A percentile compares a stretch with the other conserved stretches of the same genome.
phyloP scores from a whole-genome alignment of 2,888 invertebrate species.

The Leptinotarsa rubiginosa region DNA sequence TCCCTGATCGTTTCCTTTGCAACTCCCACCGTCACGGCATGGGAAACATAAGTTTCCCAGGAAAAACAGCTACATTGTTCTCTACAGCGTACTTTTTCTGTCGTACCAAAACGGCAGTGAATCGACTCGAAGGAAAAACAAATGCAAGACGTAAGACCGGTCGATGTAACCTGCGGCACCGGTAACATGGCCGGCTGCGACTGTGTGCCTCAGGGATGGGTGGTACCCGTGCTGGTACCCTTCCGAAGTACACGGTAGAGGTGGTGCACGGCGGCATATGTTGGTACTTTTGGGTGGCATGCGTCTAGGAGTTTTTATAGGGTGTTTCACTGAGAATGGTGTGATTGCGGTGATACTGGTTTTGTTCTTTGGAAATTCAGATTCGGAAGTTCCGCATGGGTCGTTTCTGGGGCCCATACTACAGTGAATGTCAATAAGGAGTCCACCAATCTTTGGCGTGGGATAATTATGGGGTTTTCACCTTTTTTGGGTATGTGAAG shows the following conservation, averaged over 20 bases:
- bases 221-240: conserved; percentile 25
- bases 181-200: conserved; percentile 32
- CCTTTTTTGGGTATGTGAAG: too few species aligned
- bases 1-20: background rate
- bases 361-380: too few species aligned
- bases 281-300: conserved; percentile 27
- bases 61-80: background rate
- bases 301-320: background rate
- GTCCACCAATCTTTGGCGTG: too few species aligned
- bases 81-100: background rate
- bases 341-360: too few species aligned
- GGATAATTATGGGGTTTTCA: too few species aligned
- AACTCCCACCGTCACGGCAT: background rate
- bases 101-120: background rate
- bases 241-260: conserved; percentile 18
- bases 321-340: background rate
- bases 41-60: background rate
- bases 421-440: too few species aligned
- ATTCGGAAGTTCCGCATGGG: too few species aligned
- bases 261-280: conserved; percentile 25
- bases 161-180: conserved; percentile 40
- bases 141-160: conserved; percentile 52
- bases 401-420: too few species aligned
- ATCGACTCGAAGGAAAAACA: conserved; percentile 41
- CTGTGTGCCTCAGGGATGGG: conserved; percentile 29